phyloP scores from a whole-genome alignment of 2,797 vertebrate species.

The Bufotes viridis region DNA sequence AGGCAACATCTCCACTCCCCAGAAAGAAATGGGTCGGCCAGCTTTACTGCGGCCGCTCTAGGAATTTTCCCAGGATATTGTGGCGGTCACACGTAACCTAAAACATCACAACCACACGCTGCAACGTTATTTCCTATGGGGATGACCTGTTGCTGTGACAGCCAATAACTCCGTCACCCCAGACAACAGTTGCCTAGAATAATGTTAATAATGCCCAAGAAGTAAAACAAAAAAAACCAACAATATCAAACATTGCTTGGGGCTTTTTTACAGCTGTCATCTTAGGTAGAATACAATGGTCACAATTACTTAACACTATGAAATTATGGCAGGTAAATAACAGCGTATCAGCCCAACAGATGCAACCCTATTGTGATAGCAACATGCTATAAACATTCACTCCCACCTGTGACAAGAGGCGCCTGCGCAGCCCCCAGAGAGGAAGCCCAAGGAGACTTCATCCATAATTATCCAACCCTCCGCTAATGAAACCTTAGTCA shows the following conservation, averaged over 20 bases:
- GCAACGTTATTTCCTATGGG: not conserved
- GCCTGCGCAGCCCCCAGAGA: not conserved
- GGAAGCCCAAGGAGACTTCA: not conserved
- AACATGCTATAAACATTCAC: conserved; percentile 23
- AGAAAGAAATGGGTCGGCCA: too few species aligned
- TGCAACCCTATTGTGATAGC: not conserved
- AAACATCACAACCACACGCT: not conserved
- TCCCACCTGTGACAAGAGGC: not conserved
- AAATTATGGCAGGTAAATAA: conserved; percentile 26
- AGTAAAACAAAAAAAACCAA: not conserved
- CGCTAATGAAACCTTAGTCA: not conserved
- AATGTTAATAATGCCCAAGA: too few species aligned
- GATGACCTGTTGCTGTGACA: not conserved
- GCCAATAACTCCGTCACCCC: not conserved
- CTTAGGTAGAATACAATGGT: not conserved
- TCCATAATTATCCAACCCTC: conserved; percentile 8
- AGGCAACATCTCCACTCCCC: too few species aligned
- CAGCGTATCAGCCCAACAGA: not conserved
- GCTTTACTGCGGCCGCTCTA: too few species aligned
- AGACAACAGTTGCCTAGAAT: not conserved
- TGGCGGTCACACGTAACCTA: too few species aligned
- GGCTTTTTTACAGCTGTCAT: not conserved
- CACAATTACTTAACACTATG: conserved; percentile 20
- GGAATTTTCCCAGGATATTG: too few species aligned
- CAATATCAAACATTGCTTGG: not conserved